Base-by-base conservation (phyloP, 2,888 invertebrate species). In the Lycia hirtaria region DNA sequence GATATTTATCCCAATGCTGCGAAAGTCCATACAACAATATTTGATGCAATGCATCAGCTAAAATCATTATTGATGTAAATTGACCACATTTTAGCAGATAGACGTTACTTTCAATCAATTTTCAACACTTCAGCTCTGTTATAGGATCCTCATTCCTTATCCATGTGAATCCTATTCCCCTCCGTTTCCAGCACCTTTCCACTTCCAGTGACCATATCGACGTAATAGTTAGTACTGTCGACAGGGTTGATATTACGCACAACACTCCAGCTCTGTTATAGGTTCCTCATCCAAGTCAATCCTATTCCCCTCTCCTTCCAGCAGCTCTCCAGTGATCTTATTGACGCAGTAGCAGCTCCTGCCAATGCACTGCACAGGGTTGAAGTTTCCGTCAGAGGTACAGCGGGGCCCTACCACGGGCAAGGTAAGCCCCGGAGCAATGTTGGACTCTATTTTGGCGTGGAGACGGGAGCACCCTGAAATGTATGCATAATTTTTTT, bases 331-430 rank as follows among this genome's bases (percentile, higher is more conserved):
- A 20, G 93, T 93, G 35, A 88, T 61, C 0, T 73, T 68, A 67
- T 95, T 84, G 6, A 95, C 94, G 71, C 96, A 96, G 59, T 93
- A 88, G 71, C 96, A 95, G 4, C 65, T 77, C 22, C 90, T 91
- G 1, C 83, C 87, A 2, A 94, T 81, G 69, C 96, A 96, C 68
- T 96, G 96, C 6, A 96, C 76, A 0, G 93, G 88, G 77, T 95
- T 94, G 80, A 93, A 96, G 69, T 94, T 93, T 0, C 96, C 96
- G 67, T 95, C 94, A 0, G 93, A 75, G 0, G 93, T 85, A 72
- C 96, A 96, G 3, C 95, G 91, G 2, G 94, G 92, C 1, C 89
- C 85, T 0, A 81, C 64, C 0, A 88, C 80, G 0, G 91, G 91
- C 10, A 73, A 78, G 0, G 77, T 75, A 1, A 93, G 75, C 4